Percentiles rank a stretch among this genome's conserved stretches.
phyloP scores from a whole-genome alignment of 1,140 invertebrate genomes.

The Drosophila sproati region DNA sequence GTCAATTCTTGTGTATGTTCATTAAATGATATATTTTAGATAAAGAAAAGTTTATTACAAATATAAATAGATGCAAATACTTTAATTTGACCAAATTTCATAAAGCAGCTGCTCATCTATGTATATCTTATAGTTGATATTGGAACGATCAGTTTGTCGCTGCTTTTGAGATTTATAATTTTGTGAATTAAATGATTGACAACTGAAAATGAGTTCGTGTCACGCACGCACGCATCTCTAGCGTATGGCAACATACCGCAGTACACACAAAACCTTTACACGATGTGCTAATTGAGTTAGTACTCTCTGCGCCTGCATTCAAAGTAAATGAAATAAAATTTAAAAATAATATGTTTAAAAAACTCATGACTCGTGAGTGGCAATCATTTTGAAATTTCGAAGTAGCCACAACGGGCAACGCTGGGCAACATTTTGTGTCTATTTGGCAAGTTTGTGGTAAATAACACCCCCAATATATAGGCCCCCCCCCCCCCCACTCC shows the following conservation, averaged over 20 bases:
- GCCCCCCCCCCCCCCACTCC: neutral
- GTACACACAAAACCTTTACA: slow-evolving; percentile 47
- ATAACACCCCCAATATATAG: slow-evolving; percentile 51
- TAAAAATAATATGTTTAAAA: slow-evolving; percentile 9
- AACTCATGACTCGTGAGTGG: slow-evolving; percentile 46
- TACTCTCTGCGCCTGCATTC: slow-evolving; percentile 44
- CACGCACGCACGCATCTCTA: slow-evolving; percentile 14
- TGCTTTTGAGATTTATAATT: too few relatives aligned
- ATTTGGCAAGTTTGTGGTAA: slow-evolving; percentile 74
- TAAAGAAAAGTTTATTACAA: too few relatives aligned
- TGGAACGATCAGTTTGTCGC: too few relatives aligned
- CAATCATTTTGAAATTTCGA: slow-evolving; percentile 41
- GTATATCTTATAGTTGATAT: too few relatives aligned
- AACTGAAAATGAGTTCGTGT: neutral
- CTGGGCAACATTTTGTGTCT: slow-evolving; percentile 65
- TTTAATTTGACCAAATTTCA: too few relatives aligned
- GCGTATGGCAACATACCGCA: slow-evolving; percentile 9
- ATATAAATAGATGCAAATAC: too few relatives aligned
- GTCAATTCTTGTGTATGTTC: too few relatives aligned
- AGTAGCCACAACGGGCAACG: slow-evolving; percentile 22
- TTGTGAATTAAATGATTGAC: too few relatives aligned
- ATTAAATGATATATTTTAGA: too few relatives aligned
- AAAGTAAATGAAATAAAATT: slow-evolving; percentile 2
- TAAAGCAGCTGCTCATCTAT: too few relatives aligned
- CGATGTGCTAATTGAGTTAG: slow-evolving; percentile 80